Percentiles rank a stretch among this genome's conserved stretches.
phyloP scores from a whole-genome alignment of 2,888 invertebrate genomes.

The Ophion ventricosus region DNA sequence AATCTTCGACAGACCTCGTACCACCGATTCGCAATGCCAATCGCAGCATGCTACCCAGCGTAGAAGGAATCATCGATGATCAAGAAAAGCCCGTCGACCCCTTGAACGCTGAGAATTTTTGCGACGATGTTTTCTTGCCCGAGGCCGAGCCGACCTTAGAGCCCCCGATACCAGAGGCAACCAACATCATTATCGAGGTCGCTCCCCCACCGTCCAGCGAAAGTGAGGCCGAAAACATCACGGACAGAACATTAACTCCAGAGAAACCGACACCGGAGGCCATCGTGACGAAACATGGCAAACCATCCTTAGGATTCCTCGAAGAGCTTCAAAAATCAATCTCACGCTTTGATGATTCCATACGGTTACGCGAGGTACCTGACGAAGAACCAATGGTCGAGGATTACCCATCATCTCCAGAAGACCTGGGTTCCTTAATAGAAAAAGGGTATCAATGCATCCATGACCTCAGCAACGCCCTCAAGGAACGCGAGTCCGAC shows the following conservation, averaged over 20 bases:
- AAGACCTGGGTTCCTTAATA: background rate
- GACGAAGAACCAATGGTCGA: no score
- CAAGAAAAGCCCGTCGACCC: background rate
- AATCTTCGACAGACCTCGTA: background rate
- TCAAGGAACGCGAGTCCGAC: background rate
- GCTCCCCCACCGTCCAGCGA: background rate
- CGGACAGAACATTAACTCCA: background rate
- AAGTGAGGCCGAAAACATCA: background rate
- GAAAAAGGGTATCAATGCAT: constrained; percentile 7
- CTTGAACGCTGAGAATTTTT: background rate
- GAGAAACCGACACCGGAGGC: background rate
- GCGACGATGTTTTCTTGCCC: background rate
- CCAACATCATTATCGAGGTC: background rate
- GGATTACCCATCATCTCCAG: background rate
- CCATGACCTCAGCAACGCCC: background rate
- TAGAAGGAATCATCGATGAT: background rate
- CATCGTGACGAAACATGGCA: background rate
- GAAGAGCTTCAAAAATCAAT: no score
- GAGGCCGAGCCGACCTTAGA: background rate
- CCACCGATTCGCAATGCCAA: background rate
- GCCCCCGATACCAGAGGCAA: background rate
- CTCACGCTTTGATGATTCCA: no score
- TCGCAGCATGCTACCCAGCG: constrained; percentile 1
- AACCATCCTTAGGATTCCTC: background rate
- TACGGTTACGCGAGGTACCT: background rate